Conservation (phyloP, 1,140 invertebrate genomes). For the Doryteuthis pealeii region DNA sequence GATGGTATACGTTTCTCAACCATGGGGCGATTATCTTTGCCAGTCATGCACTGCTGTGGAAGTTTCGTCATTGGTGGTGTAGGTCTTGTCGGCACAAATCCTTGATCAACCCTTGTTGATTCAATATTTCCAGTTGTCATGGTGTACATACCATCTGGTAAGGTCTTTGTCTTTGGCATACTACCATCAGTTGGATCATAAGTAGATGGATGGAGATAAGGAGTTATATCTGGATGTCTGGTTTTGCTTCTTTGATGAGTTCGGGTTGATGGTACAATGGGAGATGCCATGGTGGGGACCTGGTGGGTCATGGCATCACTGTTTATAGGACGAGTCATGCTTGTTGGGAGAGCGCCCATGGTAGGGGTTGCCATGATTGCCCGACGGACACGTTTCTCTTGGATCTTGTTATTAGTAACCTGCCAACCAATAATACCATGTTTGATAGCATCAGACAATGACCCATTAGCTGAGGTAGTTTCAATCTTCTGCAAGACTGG, state of each 20-base stretch:
- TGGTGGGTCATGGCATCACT: slow-evolving; percentile 30
- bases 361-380: slow-evolving; percentile 38
- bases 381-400: slow-evolving; percentile 29
- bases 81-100: slow-evolving; percentile 14
- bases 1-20: slow-evolving; percentile 27
- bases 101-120: background rate
- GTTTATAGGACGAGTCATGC: slow-evolving; percentile 20
- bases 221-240: slow-evolving; percentile 18
- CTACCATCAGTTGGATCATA: background rate
- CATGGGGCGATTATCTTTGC: slow-evolving; percentile 18
- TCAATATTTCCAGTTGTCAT: background rate
- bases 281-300: slow-evolving; percentile 18
- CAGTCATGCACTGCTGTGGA: slow-evolving; percentile 18
- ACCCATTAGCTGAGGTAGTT: slow-evolving; percentile 67
- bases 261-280: background rate
- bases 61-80: background rate
- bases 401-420: slow-evolving; percentile 61
- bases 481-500: slow-evolving; percentile 67
- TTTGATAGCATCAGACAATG: slow-evolving; percentile 66
- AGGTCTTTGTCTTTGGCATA: slow-evolving; percentile 11
- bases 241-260: slow-evolving; percentile 28
- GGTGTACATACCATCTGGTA: background rate
- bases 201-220: slow-evolving; percentile 12
- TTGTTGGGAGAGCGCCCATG: slow-evolving; percentile 32
- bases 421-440: slow-evolving; percentile 71